A percentile compares a stretch with the other conserved stretches of the same genome.
These are phyloP conservation scores for Thelaira solivaga DNA, from an alignment of 2,888 invertebrate genomes.

Conservation along the genomic window DNA sequence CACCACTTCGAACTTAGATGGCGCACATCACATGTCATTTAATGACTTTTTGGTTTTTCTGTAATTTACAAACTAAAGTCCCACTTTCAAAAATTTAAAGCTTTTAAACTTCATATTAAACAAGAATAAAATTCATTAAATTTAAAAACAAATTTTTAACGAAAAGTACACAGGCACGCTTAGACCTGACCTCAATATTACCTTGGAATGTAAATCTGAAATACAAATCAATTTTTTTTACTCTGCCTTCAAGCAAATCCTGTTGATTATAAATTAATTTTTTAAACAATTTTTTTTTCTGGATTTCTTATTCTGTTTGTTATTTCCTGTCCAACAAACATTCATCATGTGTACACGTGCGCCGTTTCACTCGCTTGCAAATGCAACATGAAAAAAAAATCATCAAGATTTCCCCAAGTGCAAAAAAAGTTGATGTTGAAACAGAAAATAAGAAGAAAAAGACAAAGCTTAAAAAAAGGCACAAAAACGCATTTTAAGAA, in stretches of 20 bases:
- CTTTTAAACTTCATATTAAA: too few relatives aligned
- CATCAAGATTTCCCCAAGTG: slow-evolving; percentile 48
- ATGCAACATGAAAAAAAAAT: slow-evolving; percentile 4
- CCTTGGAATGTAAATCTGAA: slow-evolving; percentile 29
- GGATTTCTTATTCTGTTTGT: slow-evolving; percentile 25
- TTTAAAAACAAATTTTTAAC: background rate
- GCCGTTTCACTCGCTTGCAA: slow-evolving; percentile 48
- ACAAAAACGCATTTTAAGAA: slow-evolving; percentile 53
- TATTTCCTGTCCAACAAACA: slow-evolving; percentile 60
- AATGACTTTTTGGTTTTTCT: too few relatives aligned
- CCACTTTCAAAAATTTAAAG: too few relatives aligned
- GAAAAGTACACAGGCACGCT: background rate
- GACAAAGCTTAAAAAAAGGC: slow-evolving; percentile 7
- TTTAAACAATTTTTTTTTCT: slow-evolving; percentile 1
- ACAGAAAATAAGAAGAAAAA: background rate
- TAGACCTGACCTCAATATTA: slow-evolving; percentile 44
- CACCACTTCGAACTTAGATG: too few relatives aligned
- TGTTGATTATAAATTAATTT: slow-evolving; percentile 53
- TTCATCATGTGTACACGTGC: slow-evolving; percentile 61
- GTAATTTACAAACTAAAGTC: too few relatives aligned
- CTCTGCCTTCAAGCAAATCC: slow-evolving; percentile 54
- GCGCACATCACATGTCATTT: too few relatives aligned
- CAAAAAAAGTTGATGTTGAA: slow-evolving; percentile 9
- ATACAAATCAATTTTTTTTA: slow-evolving; percentile 49
- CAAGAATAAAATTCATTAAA: too few relatives aligned